Evolutionary conservation across 2,113 vertebrate genomes (phyloP).

Genomic region (Trogon surrucura): DNA sequence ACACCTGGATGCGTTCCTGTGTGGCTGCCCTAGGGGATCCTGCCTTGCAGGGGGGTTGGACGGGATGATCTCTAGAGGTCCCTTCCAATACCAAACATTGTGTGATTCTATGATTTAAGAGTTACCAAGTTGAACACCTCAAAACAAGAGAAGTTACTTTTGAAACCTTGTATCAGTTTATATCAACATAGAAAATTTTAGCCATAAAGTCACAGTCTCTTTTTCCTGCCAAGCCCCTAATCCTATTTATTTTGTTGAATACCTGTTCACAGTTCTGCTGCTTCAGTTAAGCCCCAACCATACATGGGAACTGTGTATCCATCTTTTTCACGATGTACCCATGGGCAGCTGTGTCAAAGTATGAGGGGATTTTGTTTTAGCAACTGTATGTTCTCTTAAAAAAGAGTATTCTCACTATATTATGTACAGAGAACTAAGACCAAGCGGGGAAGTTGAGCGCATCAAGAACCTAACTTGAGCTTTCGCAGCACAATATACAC

Average conservation of each 20-base stretch:
- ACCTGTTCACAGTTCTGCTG: background rate
- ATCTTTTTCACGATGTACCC: background rate
- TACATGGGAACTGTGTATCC: background rate
- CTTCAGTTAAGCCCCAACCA: background rate
- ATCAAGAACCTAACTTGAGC: background rate
- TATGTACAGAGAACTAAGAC: rapidly evolving
- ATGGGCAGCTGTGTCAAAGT: background rate
- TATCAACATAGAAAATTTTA: background rate
- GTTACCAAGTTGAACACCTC: background rate
- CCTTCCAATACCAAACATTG: too few relatives aligned
- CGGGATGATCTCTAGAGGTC: too few relatives aligned
- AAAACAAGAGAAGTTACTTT: background rate
- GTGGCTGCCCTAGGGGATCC: too few relatives aligned
- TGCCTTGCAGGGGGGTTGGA: too few relatives aligned
- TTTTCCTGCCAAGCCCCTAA: background rate
- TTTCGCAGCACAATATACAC: background rate
- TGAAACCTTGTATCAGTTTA: background rate
- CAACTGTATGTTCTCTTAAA: too few relatives aligned
- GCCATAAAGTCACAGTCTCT: background rate
- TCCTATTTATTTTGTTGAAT: background rate
- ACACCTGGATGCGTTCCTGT: too few relatives aligned
- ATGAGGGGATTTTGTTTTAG: background rate
- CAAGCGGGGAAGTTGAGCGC: background rate
- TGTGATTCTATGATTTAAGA: background rate
- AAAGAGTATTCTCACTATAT: background rate